A percentile compares a stretch with the other conserved stretches of the same genome.
phyloP scores from a whole-genome alignment of 2,113 vertebrate genomes.

The Catagonus wagneri region DNA sequence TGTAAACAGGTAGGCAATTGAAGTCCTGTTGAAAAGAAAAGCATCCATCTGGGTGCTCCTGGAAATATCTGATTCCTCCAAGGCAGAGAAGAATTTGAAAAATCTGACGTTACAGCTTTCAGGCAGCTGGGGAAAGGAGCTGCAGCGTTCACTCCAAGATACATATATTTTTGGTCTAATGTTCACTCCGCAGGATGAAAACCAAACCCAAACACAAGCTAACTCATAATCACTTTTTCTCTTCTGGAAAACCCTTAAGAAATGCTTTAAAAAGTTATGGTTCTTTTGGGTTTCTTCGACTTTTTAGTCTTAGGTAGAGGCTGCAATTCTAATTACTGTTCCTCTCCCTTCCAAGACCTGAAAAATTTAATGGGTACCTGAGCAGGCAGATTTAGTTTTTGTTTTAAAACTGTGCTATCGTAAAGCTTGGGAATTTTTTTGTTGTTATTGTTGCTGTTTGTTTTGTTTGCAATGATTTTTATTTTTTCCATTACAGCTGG shows the following conservation, averaged over 20 bases:
- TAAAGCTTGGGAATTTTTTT: background rate
- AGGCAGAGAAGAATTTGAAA: conserved; percentile 68
- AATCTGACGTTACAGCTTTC: conserved; percentile 44
- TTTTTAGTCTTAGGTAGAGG: conserved; percentile 50
- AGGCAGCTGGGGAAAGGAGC: background rate
- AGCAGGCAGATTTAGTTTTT: conserved; percentile 14
- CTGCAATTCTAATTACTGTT: conserved; percentile 24
- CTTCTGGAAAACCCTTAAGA: conserved; percentile 58
- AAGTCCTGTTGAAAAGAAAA: conserved; percentile 61
- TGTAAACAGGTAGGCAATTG: conserved; percentile 78
- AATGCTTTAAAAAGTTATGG: conserved; percentile 17
- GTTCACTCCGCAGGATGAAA: background rate
- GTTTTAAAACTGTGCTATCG: conserved; percentile 12
- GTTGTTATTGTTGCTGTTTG: too few species aligned
- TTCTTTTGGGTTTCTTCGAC: conserved; percentile 52
- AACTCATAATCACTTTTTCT: conserved; percentile 56
- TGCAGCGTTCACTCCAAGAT: background rate
- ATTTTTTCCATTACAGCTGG: too few species aligned
- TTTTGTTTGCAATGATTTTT: too few species aligned
- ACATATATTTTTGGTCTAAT: background rate
- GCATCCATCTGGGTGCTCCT: background rate
- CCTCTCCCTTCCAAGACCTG: conserved; percentile 9
- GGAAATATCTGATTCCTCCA: conserved; percentile 50
- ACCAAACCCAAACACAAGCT: background rate
- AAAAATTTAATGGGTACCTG: conserved; percentile 27